Percentiles rank a stretch among this genome's conserved stretches.
These are phyloP conservation scores for Chrysomallon squamiferum DNA, from an alignment of 1,140 invertebrate genomes.

Conservation along the genomic window DNA sequence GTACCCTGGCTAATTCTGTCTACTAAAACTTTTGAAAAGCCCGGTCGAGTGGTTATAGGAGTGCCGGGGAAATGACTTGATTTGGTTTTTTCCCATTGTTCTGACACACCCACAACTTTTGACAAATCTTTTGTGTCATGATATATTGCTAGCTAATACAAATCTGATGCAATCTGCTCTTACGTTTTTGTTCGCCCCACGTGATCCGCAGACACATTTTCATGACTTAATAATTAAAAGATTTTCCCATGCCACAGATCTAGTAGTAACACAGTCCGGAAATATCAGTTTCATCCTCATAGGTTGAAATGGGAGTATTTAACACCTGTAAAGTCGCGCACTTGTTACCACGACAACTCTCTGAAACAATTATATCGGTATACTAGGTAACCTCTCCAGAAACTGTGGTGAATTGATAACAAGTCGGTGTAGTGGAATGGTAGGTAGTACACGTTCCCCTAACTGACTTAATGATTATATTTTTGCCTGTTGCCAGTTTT, in stretches of 20 bases:
- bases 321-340: no score
- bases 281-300: not conserved
- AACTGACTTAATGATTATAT: no score
- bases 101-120: conserved; percentile 26
- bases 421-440: no score
- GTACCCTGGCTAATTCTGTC: conserved; percentile 17
- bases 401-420: no score
- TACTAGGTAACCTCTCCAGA: no score
- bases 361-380: not conserved
- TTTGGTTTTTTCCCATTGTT: conserved; percentile 22
- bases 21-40: conserved; percentile 18
- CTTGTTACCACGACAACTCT: not conserved
- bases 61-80: conserved; percentile 14
- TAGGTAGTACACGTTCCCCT: no score
- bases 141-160: conserved; percentile 24
- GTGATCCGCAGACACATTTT: conserved; percentile 12
- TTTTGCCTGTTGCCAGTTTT: no score
- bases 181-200: conserved; percentile 17
- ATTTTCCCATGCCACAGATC: not conserved
- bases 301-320: not conserved
- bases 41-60: conserved; percentile 10
- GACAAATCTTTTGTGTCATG: conserved; percentile 10
- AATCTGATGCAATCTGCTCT: conserved; percentile 10
- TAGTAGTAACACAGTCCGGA: not conserved
- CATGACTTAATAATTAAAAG: not conserved